Base-by-base conservation (phyloP, 2,888 invertebrate genomes). In the Phragmatobia fuliginosa region DNA sequence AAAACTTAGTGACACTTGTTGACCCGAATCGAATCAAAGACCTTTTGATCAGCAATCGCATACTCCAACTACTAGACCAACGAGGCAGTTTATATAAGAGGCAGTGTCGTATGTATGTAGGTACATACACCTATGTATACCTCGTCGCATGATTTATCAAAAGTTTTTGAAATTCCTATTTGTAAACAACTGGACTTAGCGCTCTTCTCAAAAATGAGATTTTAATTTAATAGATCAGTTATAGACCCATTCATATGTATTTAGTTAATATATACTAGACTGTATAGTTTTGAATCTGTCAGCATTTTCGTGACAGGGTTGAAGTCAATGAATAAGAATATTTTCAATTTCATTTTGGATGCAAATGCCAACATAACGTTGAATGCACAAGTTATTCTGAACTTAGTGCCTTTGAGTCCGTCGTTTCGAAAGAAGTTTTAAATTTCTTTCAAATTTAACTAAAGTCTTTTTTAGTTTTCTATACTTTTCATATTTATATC, bases 261-360 rank as follows among this genome's bases (percentile, higher is more conserved):
- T 21, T 21, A 49, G n/a, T 7, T 49, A 49, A n/a, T 1, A 49
- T n/a, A 16, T 56, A 56, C 2, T n/a, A 8, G n/a, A 8, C 21
- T n/a, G 21, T 1, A 56, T 68, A 32, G 69, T 33, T 61, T 61
- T 33, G 21, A 67, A 62, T 28, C n/a, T 58, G 45, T 68, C 56
- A 72, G 70, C 60, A 45, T 45, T 68, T 70, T 72, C 71, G 63
- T 70, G 67, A 45, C 21, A 11, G 67, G 71, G 64, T 68, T 62
- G 60, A 75, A 76, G 78, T 73, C 79, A 71, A 81, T 82, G 81
- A 82, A 83, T 83, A 85, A 82, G 77, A 81, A 83, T 81, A 82
- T 82, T 81, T 75, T 66, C 74, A 76, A 73, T 85, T 83, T 75
- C 67, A 77, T 80, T 77, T 80, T 71, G 70, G 67, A 71, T 75